Base-by-base conservation (phyloP, 1,140 invertebrate genomes). In the Monomorium pharaonis region DNA sequence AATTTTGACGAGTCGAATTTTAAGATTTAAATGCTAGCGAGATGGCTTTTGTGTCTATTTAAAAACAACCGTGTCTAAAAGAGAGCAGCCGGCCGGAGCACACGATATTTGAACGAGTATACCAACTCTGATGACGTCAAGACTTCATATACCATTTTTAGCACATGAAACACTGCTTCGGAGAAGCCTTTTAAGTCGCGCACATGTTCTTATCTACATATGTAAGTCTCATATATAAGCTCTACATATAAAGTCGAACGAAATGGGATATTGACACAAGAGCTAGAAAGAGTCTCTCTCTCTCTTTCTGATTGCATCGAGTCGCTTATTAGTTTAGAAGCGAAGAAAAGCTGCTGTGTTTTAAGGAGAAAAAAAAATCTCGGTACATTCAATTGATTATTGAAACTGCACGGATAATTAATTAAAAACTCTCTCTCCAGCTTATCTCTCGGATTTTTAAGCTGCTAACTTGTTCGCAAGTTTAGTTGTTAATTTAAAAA, bases 71-170 rank as follows among this genome's bases (percentile, higher is more conserved):
- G 5, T 24, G 16, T 44, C 51, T 80, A 30, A 6, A 54, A 56
- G 21, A 56, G 21, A 7, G 7, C 30, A 4, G 27, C 33, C 27
- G 14, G 9, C 24, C 24, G 16, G 33, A 21, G 47, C 49, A 44
- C 51, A n/a, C 30, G 78, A 83, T 56, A 24, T 58, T 83, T 54
- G 27, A 83, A 80, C 60, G n/a, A 69, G 14, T 69, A 42, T 9
- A 74, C 12, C 51, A n/a, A 33, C 37, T 60, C 69, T 7, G 27
- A 58, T 83, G 51, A 60, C 51, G 65, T 83, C 78, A 83, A 74
- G 67, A 33, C 18, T 44, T 44, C 21, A 9, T 14, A 12, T 70
- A 80, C 33, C 63, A 56, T 81, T 81, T 81, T 70, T 70, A 70
- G 49, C 49, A 27, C 51, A 42, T n/a, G 14, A 67, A 37, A 51